Evolutionary conservation across 2,797 vertebrate species (phyloP), one percentile per base, ranked within the genome.

Genomic region (Onychomys arenicola): DNA sequence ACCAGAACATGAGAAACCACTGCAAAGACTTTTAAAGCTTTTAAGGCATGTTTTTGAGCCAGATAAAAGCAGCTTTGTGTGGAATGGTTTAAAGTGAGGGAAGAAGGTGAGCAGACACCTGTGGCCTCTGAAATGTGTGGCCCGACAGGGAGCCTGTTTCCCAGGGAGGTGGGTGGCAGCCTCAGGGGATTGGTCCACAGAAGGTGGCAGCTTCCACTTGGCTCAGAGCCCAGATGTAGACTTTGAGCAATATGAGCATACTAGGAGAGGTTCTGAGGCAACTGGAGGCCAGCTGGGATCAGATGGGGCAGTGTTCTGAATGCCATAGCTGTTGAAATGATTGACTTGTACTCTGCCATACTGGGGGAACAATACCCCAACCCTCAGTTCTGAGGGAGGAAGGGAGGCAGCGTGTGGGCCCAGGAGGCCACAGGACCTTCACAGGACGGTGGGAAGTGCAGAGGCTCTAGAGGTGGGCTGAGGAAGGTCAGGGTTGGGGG

Each of bases 1-100:
- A 96, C 89, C 82, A 96, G 96, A 96, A 87, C 92, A 82, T 21
- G 88, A 81, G 95, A 97, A 97, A 92, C 97, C 91, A 92, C 75
- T 55, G 97, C 81, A 90, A 96, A 96, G 97, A 96, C 95, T 97
- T 96, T 96, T 32, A 90, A 90, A 97, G 96, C 94, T 76, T 96
- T 97, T 94, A 96, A 96, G 94, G 96, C 73, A 19, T 97, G 95
- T 95, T 97, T 98, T 94, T 91, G 92, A 97, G 87, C 67, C 69
- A 91, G 95, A 96, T 96, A 91, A 97, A 98, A 97, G 95, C 2
- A 0, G 52, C 87, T 96, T 97, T 96, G 52, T 97, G 87, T 94
- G 86, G 86, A 91, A 90, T 40, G 76, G 65, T 97, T 84, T 73
- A 88, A 85, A 96, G 80, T 80, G 80, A 90, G 86, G 34, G 67